phyloP scores from a whole-genome alignment of 1,140 invertebrate species.

The Drosophila carrolli region DNA sequence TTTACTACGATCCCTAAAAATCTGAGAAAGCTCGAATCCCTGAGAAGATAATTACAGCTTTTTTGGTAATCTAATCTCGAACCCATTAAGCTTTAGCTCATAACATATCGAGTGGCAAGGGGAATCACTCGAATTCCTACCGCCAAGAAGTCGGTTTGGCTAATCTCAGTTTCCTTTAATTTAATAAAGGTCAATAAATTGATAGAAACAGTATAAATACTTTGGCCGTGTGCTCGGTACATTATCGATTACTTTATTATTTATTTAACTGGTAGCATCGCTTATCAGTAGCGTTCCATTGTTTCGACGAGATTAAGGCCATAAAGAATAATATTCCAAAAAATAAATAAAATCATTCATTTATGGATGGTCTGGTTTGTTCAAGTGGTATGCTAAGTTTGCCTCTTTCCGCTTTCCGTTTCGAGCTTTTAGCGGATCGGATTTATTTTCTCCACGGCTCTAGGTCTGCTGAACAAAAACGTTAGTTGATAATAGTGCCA shows the following conservation, averaged over 20 bases:
- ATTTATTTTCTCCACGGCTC: constrained; percentile 3
- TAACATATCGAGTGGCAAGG: neutral
- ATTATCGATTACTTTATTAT: constrained; percentile 67
- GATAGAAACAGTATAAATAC: constrained; percentile 28
- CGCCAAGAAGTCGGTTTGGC: too few species aligned
- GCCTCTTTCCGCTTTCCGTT: constrained; percentile 26
- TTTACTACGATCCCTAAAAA: neutral
- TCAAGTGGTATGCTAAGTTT: constrained; percentile 6
- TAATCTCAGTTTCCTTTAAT: constrained; percentile 28
- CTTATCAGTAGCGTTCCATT: constrained; percentile 52
- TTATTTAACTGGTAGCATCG: constrained; percentile 71
- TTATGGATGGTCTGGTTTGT: constrained; percentile 10
- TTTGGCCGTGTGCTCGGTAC: neutral
- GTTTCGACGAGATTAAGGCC: constrained; percentile 45
- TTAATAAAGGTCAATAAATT: constrained; percentile 48
- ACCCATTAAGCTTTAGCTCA: constrained; percentile 29
- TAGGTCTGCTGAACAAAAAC: neutral
- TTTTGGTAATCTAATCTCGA: constrained; percentile 18
- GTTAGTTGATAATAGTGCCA: constrained; percentile 24
- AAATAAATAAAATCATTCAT: constrained; percentile 47
- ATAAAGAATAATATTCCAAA: constrained; percentile 40
- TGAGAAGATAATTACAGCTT: constrained; percentile 18
- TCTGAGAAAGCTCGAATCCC: neutral
- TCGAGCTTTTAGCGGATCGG: constrained; percentile 1
- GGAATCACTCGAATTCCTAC: constrained; percentile 17